Conservation (phyloP, 92 coral and sea anemone genomes). For the Paragorgia papillata region DNA sequence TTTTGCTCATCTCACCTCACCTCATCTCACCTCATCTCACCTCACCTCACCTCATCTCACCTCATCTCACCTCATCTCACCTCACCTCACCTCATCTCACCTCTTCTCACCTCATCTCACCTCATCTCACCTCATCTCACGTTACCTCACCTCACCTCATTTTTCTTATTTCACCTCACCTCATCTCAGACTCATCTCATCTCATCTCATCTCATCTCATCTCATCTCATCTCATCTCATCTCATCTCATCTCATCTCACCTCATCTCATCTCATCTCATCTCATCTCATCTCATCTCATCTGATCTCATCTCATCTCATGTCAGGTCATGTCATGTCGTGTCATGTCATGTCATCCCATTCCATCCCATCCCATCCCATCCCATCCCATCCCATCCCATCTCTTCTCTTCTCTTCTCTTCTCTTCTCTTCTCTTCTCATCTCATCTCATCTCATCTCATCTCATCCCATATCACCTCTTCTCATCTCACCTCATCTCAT, state of each 20-base stretch:
- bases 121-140: slow-evolving; percentile 13
- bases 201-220: background rate
- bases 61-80: background rate
- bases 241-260: background rate
- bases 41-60: slow-evolving; percentile 18
- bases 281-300: slow-evolving; percentile 19
- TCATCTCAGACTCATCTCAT: background rate
- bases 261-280: slow-evolving; percentile 2
- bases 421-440: too few species aligned
- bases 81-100: slow-evolving; percentile 17
- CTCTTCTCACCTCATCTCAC: slow-evolving; percentile 10
- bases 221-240: slow-evolving; percentile 15
- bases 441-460: too few species aligned
- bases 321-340: background rate
- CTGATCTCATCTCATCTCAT: too few species aligned
- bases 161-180: too few species aligned
- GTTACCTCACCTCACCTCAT: slow-evolving; percentile 1
- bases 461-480: too few species aligned
- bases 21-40: slow-evolving; percentile 21
- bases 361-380: slow-evolving; percentile 36
- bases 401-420: too few species aligned
- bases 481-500: slow-evolving; percentile 40
- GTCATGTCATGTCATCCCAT: slow-evolving; percentile 44
- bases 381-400: slow-evolving; percentile 11
- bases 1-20: slow-evolving; percentile 8